Conservation (phyloP, 2,797 vertebrate species). For the Chaetodon trifasciatus region DNA sequence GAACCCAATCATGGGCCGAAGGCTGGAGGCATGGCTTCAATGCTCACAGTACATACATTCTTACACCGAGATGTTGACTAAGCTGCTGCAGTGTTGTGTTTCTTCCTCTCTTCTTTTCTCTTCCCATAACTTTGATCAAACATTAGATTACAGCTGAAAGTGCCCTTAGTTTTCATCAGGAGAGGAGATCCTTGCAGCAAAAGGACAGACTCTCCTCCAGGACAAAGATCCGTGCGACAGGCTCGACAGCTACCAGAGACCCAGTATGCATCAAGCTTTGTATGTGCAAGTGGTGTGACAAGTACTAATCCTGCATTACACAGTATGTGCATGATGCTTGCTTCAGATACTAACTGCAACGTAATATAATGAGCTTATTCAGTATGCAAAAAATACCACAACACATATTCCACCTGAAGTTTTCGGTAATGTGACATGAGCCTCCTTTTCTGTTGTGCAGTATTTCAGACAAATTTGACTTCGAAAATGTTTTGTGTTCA, state of each 20-base stretch:
- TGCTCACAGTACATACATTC: conserved; percentile 16
- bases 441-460: background rate
- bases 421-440: background rate
- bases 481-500: conserved; percentile 41
- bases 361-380: conserved; percentile 1
- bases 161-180: conserved; percentile 38
- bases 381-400: conserved; percentile 4
- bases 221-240: conserved; percentile 45
- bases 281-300: conserved; percentile 2
- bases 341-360: conserved; percentile 7
- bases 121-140: conserved; percentile 22
- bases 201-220: conserved; percentile 38
- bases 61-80: conserved; percentile 19
- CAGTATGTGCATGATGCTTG: background rate
- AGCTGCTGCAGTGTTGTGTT: conserved; percentile 11
- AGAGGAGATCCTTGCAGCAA: conserved; percentile 37
- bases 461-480: conserved; percentile 25
- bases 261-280: conserved; percentile 51
- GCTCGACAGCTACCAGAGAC: conserved; percentile 48
- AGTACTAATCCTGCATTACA: conserved; percentile 11
- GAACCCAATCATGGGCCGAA: conserved; percentile 62
- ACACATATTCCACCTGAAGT: background rate
- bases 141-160: conserved; percentile 27
- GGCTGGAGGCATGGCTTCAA: conserved; percentile 25
- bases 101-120: conserved; percentile 4